Conservation (phyloP, 2,113 vertebrate species). For the Maccullochella peelii region DNA sequence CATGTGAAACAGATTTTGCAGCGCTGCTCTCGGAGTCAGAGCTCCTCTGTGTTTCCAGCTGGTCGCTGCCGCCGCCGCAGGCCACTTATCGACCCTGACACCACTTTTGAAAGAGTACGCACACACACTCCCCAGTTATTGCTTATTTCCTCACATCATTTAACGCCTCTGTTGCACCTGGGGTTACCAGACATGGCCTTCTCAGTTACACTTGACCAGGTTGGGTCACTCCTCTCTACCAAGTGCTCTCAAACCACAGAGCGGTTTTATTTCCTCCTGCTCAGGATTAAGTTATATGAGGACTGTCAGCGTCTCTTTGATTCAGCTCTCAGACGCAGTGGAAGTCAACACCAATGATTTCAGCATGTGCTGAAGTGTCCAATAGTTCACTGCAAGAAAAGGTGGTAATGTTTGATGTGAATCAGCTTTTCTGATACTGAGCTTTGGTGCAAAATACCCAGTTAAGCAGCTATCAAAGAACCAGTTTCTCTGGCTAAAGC, state of each 20-base stretch:
- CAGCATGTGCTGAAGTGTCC: slow-evolving; percentile 62
- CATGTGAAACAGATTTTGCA: slow-evolving; percentile 36
- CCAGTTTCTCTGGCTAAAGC: not conserved
- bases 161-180: slow-evolving; percentile 65
- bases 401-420: slow-evolving; percentile 53
- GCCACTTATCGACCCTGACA: slow-evolving; percentile 63
- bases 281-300: slow-evolving; percentile 77
- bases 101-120: slow-evolving; percentile 16
- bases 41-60: slow-evolving; percentile 50
- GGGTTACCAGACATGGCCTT: slow-evolving; percentile 66
- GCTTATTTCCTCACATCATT: slow-evolving; percentile 72
- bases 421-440: slow-evolving; percentile 39
- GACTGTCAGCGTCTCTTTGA: slow-evolving; percentile 79
- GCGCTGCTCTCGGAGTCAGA: not conserved
- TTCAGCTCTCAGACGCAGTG: slow-evolving; percentile 51
- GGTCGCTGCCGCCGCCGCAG: slow-evolving; percentile 34
- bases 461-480: not conserved
- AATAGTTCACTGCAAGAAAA: slow-evolving; percentile 52
- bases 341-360: slow-evolving; percentile 66
- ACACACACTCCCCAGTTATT: slow-evolving; percentile 47
- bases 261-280: slow-evolving; percentile 68
- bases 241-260: slow-evolving; percentile 51
- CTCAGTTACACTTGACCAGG: slow-evolving; percentile 69
- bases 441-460: not conserved
- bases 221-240: slow-evolving; percentile 43